Evolutionary conservation across 2,113 vertebrate species (phyloP).

Genomic region (Nothoprocta perdicaria): DNA sequence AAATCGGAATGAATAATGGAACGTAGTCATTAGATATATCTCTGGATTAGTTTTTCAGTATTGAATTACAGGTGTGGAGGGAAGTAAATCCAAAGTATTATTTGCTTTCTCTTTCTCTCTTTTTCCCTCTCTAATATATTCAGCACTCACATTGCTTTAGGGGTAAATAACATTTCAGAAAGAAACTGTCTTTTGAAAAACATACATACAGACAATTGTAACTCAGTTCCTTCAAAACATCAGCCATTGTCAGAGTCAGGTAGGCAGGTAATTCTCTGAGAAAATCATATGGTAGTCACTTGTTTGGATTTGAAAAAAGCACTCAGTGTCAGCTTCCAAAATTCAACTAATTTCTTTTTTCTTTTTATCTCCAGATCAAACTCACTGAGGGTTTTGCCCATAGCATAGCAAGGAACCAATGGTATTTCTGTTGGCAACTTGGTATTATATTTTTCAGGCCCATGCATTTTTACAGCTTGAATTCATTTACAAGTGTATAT

Average conservation of each 20-base stretch:
- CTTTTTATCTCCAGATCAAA: neutral
- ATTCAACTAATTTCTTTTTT: neutral
- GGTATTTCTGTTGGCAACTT: neutral
- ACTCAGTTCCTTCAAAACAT: neutral
- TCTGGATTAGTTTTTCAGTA: neutral
- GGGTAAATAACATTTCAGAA: neutral
- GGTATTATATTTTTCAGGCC: neutral
- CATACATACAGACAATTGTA: neutral
- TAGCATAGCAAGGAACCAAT: neutral
- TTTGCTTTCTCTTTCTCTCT: neutral
- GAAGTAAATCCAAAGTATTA: neutral
- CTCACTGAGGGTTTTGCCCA: rapidly evolving
- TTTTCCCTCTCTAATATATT: neutral
- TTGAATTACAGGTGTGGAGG: neutral
- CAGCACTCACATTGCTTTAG: neutral
- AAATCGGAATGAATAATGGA: neutral
- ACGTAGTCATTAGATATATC: neutral
- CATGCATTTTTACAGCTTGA: neutral
- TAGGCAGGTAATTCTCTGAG: neutral
- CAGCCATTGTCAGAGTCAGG: neutral
- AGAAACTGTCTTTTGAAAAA: neutral
- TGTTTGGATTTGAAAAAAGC: neutral
- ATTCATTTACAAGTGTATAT: neutral
- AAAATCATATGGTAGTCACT: neutral
- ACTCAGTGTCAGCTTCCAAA: neutral